Evolutionary conservation across 37 sponge, comb jelly and placozoan species (phyloP).

Genomic region (Oscarella lobularis): DNA sequence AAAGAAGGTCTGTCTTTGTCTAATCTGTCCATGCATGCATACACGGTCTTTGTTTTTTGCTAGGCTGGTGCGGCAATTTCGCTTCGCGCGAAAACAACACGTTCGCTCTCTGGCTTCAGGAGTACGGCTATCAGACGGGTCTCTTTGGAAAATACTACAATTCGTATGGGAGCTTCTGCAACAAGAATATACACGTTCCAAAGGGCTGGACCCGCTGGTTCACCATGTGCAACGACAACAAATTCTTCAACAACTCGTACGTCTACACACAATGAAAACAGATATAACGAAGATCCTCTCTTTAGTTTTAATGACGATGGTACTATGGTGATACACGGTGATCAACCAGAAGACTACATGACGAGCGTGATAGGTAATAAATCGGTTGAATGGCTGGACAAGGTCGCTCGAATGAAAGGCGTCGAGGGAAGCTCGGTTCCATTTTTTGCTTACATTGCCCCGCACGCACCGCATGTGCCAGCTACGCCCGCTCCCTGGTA

Average conservation of each 20-base stretch:
- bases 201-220: slow-evolving; percentile 41
- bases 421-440: slow-evolving; percentile 6
- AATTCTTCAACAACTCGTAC: slow-evolving; percentile 35
- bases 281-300: neutral
- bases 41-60: neutral
- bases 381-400: slow-evolving; percentile 1
- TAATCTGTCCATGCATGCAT: neutral
- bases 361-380: slow-evolving; percentile 52
- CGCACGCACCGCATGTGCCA: slow-evolving; percentile 70
- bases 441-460: slow-evolving; percentile 63
- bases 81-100: slow-evolving; percentile 3
- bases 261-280: neutral
- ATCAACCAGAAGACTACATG: slow-evolving; percentile 40
- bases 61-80: neutral
- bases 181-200: neutral
- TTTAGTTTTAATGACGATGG: slow-evolving; percentile 8
- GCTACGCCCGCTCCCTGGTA: slow-evolving; percentile 78
- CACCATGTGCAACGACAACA: slow-evolving; percentile 51
- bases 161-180: slow-evolving; percentile 16
- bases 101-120: slow-evolving; percentile 33
- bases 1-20: neutral
- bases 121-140: slow-evolving; percentile 39
- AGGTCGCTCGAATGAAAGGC: neutral
- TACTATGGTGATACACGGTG: slow-evolving; percentile 12
- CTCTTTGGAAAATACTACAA: slow-evolving; percentile 60